Percentiles rank a stretch among this genome's conserved stretches.
Evolutionary conservation across 2,113 vertebrate genomes (phyloP).

Genomic region (Percopsis transmontana): DNA sequence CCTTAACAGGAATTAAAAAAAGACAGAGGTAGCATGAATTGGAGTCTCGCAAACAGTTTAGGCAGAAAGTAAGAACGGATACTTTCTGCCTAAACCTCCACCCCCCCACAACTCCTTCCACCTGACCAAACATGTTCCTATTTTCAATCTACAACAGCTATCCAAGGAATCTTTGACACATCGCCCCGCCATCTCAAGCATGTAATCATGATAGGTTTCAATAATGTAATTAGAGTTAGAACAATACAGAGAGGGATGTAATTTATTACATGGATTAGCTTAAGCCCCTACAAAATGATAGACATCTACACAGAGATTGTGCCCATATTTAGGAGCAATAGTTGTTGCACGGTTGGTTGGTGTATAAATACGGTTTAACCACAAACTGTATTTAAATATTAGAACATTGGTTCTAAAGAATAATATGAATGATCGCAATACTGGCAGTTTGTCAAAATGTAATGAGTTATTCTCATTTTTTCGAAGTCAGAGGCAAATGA

Average conservation of each 20-base stretch:
- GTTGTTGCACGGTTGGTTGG: conserved; percentile 31
- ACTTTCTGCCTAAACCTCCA: conserved; percentile 2
- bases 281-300: conserved; percentile 14
- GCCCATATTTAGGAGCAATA: conserved; percentile 5
- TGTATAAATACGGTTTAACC: neutral
- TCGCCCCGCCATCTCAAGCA: conserved; percentile 32
- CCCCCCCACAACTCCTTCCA: conserved; percentile 17
- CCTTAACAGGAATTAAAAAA: neutral
- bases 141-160: conserved; percentile 2
- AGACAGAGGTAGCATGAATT: neutral
- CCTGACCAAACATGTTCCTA: conserved; percentile 55
- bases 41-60: neutral
- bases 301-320: neutral
- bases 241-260: conserved; percentile 54
- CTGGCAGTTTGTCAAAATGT: too few species aligned
- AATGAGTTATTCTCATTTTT: conserved; percentile 15
- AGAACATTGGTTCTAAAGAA: neutral
- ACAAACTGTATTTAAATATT: neutral
- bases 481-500: conserved; percentile 27
- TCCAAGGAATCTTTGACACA: conserved; percentile 22
- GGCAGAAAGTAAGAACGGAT: conserved; percentile 12
- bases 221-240: conserved; percentile 58
- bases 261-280: conserved; percentile 47
- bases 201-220: conserved; percentile 38
- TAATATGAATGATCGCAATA: conserved; percentile 14